Conservation (phyloP, 1,140 invertebrate species). For the Charaxes varanes region DNA sequence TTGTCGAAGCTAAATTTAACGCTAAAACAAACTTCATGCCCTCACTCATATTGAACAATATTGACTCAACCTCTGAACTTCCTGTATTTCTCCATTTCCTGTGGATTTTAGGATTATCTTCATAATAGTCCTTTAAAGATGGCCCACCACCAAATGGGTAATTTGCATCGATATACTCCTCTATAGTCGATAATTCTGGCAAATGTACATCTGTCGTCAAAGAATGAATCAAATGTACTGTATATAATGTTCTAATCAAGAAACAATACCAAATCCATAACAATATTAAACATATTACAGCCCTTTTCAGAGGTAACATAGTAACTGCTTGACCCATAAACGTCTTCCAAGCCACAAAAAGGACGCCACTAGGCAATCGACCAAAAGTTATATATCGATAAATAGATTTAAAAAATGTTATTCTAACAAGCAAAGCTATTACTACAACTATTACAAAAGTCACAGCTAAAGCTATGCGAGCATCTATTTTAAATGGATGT, state of each 20-base stretch:
- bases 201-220: slow-evolving; percentile 41
- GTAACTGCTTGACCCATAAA: slow-evolving; percentile 44
- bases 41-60: slow-evolving; percentile 29
- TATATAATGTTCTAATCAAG: slow-evolving; percentile 52
- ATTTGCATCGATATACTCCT: slow-evolving; percentile 36
- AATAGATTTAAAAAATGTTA: slow-evolving; percentile 15
- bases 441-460: slow-evolving; percentile 31
- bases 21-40: slow-evolving; percentile 49
- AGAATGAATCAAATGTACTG: slow-evolving; percentile 45
- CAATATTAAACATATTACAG: slow-evolving; percentile 26
- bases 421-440: slow-evolving; percentile 29
- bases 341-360: slow-evolving; percentile 48
- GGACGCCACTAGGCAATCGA: slow-evolving; percentile 20
- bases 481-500: slow-evolving; percentile 33
- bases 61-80: slow-evolving; percentile 27
- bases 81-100: slow-evolving; percentile 39
- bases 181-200: slow-evolving; percentile 32
- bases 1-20: slow-evolving; percentile 35
- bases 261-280: slow-evolving; percentile 56
- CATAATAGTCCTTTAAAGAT: slow-evolving; percentile 47
- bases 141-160: slow-evolving; percentile 45
- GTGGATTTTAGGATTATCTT: slow-evolving; percentile 36
- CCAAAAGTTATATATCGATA: slow-evolving; percentile 10
- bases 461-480: slow-evolving; percentile 28
- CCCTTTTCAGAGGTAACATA: slow-evolving; percentile 32